Evolutionary conservation across 2,113 vertebrate genomes (phyloP).

Genomic region (Mustela lutreola): DNA sequence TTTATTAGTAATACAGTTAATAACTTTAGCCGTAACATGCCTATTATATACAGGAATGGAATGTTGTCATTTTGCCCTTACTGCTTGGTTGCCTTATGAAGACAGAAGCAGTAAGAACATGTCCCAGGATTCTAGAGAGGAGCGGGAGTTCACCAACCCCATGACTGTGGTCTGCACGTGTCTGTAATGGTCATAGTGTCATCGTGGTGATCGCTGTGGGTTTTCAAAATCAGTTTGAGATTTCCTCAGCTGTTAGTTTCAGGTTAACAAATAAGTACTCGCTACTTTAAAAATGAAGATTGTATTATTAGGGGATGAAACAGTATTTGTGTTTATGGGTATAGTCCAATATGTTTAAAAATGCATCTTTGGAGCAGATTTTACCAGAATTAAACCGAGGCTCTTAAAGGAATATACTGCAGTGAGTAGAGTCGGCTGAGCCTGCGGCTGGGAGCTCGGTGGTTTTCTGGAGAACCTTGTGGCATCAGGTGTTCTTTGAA

Average conservation of each 20-base stretch:
- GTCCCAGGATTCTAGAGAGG: neutral
- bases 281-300: conserved; percentile 27
- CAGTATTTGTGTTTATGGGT: neutral
- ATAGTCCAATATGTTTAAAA: neutral
- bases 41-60: neutral
- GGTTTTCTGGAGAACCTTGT: neutral
- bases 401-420: neutral
- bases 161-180: fast-evolving
- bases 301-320: neutral
- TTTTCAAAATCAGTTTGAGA: conserved; percentile 20
- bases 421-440: neutral
- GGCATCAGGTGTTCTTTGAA: neutral
- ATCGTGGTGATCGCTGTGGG: neutral
- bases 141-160: neutral
- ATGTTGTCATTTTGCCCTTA: neutral
- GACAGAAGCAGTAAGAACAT: neutral
- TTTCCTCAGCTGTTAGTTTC: neutral
- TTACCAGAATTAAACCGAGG: neutral
- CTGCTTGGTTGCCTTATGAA: neutral
- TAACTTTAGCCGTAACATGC: neutral
- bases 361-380: neutral
- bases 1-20: neutral
- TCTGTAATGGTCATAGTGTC: neutral
- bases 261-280: neutral
- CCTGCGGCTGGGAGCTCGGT: neutral